Conservation (phyloP, 2,888 invertebrate species). For the Acleris emargana region DNA sequence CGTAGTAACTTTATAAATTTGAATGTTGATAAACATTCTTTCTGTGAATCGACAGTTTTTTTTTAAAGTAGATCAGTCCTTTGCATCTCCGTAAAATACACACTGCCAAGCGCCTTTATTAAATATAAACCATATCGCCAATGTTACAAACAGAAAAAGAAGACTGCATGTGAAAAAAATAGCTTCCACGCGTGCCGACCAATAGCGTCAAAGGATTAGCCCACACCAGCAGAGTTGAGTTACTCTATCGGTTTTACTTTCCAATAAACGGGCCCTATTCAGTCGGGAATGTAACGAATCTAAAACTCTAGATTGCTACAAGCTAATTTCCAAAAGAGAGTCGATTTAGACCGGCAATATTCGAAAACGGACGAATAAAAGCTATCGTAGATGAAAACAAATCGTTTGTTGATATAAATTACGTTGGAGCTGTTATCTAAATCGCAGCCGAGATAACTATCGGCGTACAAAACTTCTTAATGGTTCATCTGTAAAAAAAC, state of each 20-base stretch:
- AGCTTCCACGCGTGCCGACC: slow-evolving; percentile 9
- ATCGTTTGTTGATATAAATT: slow-evolving; percentile 28
- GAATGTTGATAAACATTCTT: too few species aligned
- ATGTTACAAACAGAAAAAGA: neutral
- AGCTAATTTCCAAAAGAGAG: neutral
- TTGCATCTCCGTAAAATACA: too few species aligned
- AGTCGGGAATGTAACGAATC: neutral
- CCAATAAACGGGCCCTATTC: neutral
- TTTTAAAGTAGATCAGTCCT: too few species aligned
- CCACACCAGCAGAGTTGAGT: neutral
- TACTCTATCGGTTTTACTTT: slow-evolving; percentile 1
- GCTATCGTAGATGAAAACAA: slow-evolving; percentile 19
- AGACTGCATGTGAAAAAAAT: neutral
- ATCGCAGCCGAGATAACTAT: slow-evolving; percentile 37
- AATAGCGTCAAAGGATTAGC: slow-evolving; percentile 4
- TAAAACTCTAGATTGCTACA: neutral
- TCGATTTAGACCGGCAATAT: slow-evolving; percentile 1
- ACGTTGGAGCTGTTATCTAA: slow-evolving; percentile 37
- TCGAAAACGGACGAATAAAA: slow-evolving; percentile 12
- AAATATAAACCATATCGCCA: too few species aligned
- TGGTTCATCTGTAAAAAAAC: slow-evolving; percentile 37
- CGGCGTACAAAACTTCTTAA: slow-evolving; percentile 35
- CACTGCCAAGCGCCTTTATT: too few species aligned
- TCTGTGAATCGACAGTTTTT: too few species aligned
- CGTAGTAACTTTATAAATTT: too few species aligned